Percentiles rank a stretch among this genome's conserved stretches.
These are phyloP conservation scores for Pachyrhynchus sulphureomaculatus DNA, from an alignment of 1,140 invertebrate species.

Conservation along the genomic window DNA sequence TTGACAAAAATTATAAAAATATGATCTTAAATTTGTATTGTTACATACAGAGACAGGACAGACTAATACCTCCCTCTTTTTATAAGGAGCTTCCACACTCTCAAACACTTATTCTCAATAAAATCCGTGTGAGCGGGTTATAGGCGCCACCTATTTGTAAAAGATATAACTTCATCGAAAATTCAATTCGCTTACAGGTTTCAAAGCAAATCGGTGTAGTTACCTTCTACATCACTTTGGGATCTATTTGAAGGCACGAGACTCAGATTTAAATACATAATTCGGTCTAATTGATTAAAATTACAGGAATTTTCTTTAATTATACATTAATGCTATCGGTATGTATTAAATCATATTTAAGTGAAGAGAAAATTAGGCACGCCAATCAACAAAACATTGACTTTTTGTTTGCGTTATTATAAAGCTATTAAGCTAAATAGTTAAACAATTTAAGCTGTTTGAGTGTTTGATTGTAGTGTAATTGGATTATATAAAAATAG, in stretches of 20 bases:
- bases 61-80: too few species aligned
- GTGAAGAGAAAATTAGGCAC: constrained; percentile 40
- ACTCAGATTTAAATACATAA: constrained; percentile 23
- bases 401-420: constrained; percentile 45
- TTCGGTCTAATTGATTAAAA: constrained; percentile 22
- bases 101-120: too few species aligned
- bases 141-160: too few species aligned
- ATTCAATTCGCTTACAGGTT: too few species aligned
- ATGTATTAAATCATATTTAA: constrained; percentile 43
- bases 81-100: too few species aligned
- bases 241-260: constrained; percentile 7
- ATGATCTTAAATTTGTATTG: too few species aligned
- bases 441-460: constrained; percentile 22
- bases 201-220: too few species aligned
- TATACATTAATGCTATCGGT: constrained; percentile 45
- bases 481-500: background rate
- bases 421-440: constrained; percentile 40
- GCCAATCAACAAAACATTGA: constrained; percentile 44
- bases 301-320: constrained; percentile 48
- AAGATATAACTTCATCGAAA: too few species aligned
- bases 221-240: background rate
- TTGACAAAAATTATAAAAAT: too few species aligned
- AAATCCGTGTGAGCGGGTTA: too few species aligned
- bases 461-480: constrained; percentile 8
- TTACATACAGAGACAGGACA: too few species aligned